Conservation (phyloP, 2,888 invertebrate genomes). For the Leucania comma region DNA sequence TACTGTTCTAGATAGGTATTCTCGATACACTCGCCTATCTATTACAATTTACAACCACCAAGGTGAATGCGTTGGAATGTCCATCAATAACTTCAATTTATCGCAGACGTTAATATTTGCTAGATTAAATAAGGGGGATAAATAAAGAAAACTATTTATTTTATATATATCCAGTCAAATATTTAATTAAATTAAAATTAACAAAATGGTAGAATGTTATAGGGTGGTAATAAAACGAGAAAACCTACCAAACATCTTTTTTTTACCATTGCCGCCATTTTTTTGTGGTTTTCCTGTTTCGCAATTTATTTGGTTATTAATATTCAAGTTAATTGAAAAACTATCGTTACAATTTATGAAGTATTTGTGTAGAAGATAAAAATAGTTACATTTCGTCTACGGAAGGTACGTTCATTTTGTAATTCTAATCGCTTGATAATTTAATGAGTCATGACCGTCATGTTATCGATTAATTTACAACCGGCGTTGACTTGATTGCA, state of each 20-base stretch:
- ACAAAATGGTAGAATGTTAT: slow-evolving; percentile 43
- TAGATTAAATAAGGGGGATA: not conserved
- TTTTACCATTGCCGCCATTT: slow-evolving; percentile 83
- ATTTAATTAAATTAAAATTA: not conserved
- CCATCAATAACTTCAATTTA: not conserved
- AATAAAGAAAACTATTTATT: not conserved
- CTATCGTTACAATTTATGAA: slow-evolving; percentile 16
- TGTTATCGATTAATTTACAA: slow-evolving; percentile 73
- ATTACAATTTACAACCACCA: not conserved
- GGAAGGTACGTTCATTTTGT: slow-evolving; percentile 60
- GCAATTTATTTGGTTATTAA: slow-evolving; percentile 48
- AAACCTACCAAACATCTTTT: slow-evolving; percentile 65
- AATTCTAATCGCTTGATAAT: slow-evolving; percentile 25
- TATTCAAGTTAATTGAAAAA: slow-evolving; percentile 37
- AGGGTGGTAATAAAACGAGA: slow-evolving; percentile 46
- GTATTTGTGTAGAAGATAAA: slow-evolving; percentile 36
- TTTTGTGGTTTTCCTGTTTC: slow-evolving; percentile 77
- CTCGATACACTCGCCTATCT: slow-evolving; percentile 24
- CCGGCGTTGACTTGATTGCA: slow-evolving; percentile 56
- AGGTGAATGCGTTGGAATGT: not conserved
- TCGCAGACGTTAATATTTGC: not conserved
- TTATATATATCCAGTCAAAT: not conserved
- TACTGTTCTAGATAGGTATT: slow-evolving; percentile 16
- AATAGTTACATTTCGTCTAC: slow-evolving; percentile 32
- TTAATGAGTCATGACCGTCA: slow-evolving; percentile 55